phyloP scores from a whole-genome alignment of 1,140 invertebrate genomes.

The Drosophila nannoptera region DNA sequence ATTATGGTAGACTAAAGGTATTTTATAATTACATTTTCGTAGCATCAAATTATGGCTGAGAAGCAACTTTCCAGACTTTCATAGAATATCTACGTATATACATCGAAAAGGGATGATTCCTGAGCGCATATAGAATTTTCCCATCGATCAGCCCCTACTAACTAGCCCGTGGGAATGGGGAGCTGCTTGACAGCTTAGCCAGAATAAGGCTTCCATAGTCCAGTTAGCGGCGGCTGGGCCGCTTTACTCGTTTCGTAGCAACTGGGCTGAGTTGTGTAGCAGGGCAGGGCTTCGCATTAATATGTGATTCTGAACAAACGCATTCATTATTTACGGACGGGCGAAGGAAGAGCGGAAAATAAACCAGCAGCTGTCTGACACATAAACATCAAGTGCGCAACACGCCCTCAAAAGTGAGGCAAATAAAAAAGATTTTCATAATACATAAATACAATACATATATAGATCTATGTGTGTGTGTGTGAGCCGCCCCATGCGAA shows the following conservation, averaged over 20 bases:
- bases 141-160: too few relatives aligned
- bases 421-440: slow-evolving; percentile 14
- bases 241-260: slow-evolving; percentile 8
- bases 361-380: slow-evolving; percentile 70
- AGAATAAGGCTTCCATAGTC: too few relatives aligned
- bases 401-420: slow-evolving; percentile 25
- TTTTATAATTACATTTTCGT: neutral
- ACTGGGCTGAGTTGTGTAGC: slow-evolving; percentile 53
- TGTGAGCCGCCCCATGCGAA: slow-evolving; percentile 17
- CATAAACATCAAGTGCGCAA: slow-evolving; percentile 74
- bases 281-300: slow-evolving; percentile 47
- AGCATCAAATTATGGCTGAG: too few relatives aligned
- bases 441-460: neutral
- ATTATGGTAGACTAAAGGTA: neutral
- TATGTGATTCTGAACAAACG: slow-evolving; percentile 75
- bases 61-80: too few relatives aligned
- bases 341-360: slow-evolving; percentile 46
- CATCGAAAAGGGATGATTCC: too few relatives aligned
- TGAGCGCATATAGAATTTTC: too few relatives aligned
- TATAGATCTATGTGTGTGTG: slow-evolving; percentile 12
- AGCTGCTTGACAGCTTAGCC: too few relatives aligned
- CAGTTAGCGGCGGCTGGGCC: too few relatives aligned
- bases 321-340: slow-evolving; percentile 70
- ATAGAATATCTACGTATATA: too few relatives aligned
- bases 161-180: too few relatives aligned